Percentiles rank a stretch among this genome's conserved stretches.
phyloP scores from a whole-genome alignment of 1,140 invertebrate genomes.

The Leptinotarsa texana region DNA sequence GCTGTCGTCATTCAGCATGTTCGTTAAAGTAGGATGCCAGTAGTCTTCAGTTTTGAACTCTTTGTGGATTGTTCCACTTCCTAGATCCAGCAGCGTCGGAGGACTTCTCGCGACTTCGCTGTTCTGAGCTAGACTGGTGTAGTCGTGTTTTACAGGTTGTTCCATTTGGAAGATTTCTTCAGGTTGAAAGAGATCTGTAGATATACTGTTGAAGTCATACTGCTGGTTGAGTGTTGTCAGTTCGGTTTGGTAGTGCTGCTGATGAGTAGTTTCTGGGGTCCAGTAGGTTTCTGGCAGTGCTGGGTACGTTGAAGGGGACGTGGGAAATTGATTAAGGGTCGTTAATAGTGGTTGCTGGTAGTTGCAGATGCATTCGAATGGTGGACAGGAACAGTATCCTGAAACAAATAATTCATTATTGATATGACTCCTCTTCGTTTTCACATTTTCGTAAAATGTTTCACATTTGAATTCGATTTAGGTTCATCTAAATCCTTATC shows the following conservation, averaged over 20 bases:
- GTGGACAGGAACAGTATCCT: slow-evolving; percentile 69
- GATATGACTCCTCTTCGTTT: neutral
- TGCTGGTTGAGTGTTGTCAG: slow-evolving; percentile 36
- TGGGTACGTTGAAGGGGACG: slow-evolving; percentile 42
- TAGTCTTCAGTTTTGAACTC: slow-evolving; percentile 61
- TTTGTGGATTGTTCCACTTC: slow-evolving; percentile 67
- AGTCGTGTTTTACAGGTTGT: slow-evolving; percentile 70
- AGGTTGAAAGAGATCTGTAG: slow-evolving; percentile 73
- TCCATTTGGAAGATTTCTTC: slow-evolving; percentile 79
- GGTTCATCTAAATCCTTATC: too few relatives aligned
- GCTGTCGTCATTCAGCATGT: slow-evolving; percentile 49
- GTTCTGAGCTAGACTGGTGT: slow-evolving; percentile 53
- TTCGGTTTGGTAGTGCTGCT: slow-evolving; percentile 27
- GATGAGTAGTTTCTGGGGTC: slow-evolving; percentile 42
- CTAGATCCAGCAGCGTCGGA: slow-evolving; percentile 70
- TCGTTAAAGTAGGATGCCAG: slow-evolving; percentile 43
- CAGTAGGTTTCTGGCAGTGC: slow-evolving; percentile 47
- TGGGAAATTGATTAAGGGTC: slow-evolving; percentile 43
- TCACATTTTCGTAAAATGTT: too few relatives aligned
- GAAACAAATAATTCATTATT: slow-evolving; percentile 43
- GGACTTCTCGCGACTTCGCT: slow-evolving; percentile 63
- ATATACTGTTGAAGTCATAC: slow-evolving; percentile 61
- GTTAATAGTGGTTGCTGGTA: slow-evolving; percentile 52
- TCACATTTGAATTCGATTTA: too few relatives aligned
- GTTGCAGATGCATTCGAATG: slow-evolving; percentile 66